Evolutionary conservation across 2,797 vertebrate genomes (phyloP).

Genomic region (Etheostoma nigrum): DNA sequence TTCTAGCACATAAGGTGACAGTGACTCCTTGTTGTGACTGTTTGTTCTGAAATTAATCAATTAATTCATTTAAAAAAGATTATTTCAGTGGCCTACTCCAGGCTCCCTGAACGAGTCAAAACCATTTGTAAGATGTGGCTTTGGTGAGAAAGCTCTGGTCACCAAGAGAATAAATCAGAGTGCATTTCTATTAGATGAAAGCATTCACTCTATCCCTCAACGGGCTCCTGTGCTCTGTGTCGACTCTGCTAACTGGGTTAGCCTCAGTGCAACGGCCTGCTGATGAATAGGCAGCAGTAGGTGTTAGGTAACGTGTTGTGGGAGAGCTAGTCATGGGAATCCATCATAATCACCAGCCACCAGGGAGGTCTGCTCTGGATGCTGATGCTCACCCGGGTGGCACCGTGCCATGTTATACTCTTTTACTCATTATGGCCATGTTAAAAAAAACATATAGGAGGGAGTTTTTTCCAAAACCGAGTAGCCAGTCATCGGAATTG

Average conservation of each 20-base stretch:
- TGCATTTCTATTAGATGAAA: conserved; percentile 46
- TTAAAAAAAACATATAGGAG: not conserved
- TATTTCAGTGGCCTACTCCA: not conserved
- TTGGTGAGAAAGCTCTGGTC: not conserved
- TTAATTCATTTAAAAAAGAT: no score
- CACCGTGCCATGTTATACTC: not conserved
- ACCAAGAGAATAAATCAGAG: conserved; percentile 15
- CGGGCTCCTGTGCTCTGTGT: conserved; percentile 26
- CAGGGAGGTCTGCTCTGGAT: conserved; percentile 55
- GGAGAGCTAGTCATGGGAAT: conserved; percentile 43
- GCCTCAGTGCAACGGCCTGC: conserved; percentile 21
- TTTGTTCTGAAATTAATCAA: not conserved
- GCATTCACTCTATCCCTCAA: conserved; percentile 27
- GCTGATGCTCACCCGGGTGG: conserved; percentile 28
- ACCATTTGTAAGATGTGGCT: not conserved
- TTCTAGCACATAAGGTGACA: not conserved
- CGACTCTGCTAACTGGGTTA: conserved; percentile 56
- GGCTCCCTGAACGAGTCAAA: not conserved
- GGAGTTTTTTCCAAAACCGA: not conserved
- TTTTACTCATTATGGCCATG: no score
- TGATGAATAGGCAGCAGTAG: conserved; percentile 71
- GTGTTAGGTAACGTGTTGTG: conserved; percentile 53
- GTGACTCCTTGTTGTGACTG: not conserved
- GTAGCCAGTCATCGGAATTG: no score
- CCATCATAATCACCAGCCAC: conserved; percentile 50